Evolutionary conservation across 2,888 invertebrate genomes (phyloP).

Genomic region (Litoditis marina): DNA sequence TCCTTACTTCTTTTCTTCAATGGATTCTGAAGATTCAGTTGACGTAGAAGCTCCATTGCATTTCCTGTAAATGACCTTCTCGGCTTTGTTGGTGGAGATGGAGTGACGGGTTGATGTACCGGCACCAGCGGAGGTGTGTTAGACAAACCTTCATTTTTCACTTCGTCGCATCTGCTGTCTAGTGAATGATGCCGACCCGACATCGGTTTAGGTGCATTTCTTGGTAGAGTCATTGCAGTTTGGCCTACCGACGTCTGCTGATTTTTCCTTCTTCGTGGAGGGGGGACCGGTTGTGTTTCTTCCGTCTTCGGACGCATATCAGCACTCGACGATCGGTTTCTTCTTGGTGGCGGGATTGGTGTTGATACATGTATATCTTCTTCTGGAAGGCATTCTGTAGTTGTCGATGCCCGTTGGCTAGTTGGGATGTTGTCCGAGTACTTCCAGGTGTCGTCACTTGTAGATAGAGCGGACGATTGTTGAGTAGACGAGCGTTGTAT

Average conservation of each 20-base stretch:
- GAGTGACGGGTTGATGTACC: neutral
- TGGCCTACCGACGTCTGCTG: no score
- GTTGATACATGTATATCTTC: conserved; percentile 9
- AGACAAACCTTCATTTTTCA: neutral
- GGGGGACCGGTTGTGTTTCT: conserved; percentile 10
- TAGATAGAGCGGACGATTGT: conserved; percentile 10
- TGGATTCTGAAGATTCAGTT: conserved; percentile 12
- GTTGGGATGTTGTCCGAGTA: conserved; percentile 5
- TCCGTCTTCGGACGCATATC: neutral
- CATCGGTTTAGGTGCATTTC: neutral
- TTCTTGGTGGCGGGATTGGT: conserved; percentile 21
- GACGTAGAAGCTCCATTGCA: conserved; percentile 7
- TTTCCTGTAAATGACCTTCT: conserved; percentile 11
- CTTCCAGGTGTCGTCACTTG: conserved; percentile 19
- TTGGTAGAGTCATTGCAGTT: neutral
- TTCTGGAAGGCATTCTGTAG: neutral
- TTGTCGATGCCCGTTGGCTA: neutral
- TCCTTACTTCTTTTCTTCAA: conserved; percentile 6
- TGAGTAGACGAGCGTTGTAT: conserved; percentile 4
- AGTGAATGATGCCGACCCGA: neutral
- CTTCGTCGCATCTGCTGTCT: neutral
- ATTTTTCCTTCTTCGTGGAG: no score
- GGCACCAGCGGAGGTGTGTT: neutral
- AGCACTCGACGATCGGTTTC: conserved; percentile 10
- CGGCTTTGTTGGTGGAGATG: conserved; percentile 9